phyloP scores from a whole-genome alignment of 2,888 invertebrate genomes.

The Neoascia interrupta region DNA sequence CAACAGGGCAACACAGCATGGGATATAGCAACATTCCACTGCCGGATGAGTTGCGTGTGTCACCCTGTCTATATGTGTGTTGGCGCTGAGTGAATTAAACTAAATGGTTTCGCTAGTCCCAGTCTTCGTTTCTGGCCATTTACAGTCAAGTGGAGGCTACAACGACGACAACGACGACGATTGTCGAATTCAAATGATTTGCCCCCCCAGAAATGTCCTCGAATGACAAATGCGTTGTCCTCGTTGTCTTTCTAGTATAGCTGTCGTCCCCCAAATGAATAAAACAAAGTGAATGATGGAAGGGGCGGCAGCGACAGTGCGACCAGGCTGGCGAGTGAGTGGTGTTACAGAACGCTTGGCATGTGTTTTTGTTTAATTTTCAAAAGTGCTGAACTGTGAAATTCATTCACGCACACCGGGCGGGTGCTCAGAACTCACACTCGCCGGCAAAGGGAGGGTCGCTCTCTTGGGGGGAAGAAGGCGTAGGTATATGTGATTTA shows the following conservation, averaged over 20 bases:
- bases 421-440: background rate
- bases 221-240: slow-evolving; percentile 65
- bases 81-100: slow-evolving; percentile 65
- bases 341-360: slow-evolving; percentile 60
- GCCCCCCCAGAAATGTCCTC: slow-evolving; percentile 49
- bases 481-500: slow-evolving; percentile 60
- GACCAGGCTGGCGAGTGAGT: slow-evolving; percentile 40
- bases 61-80: background rate
- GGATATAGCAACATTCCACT: slow-evolving; percentile 34
- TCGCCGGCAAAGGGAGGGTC: background rate
- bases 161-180: slow-evolving; percentile 59
- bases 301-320: slow-evolving; percentile 14
- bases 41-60: slow-evolving; percentile 50
- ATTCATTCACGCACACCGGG: slow-evolving; percentile 65
- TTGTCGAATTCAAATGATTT: slow-evolving; percentile 69
- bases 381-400: slow-evolving; percentile 70
- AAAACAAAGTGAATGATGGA: slow-evolving; percentile 53
- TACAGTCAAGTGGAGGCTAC: slow-evolving; percentile 59
- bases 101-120: slow-evolving; percentile 51
- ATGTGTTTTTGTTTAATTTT: slow-evolving; percentile 70
- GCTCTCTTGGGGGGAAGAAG: background rate
- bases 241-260: slow-evolving; percentile 38
- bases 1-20: background rate
- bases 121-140: slow-evolving; percentile 21
- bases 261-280: slow-evolving; percentile 50